phyloP scores from a whole-genome alignment of 2,113 vertebrate species.

The Carollia perspicillata region DNA sequence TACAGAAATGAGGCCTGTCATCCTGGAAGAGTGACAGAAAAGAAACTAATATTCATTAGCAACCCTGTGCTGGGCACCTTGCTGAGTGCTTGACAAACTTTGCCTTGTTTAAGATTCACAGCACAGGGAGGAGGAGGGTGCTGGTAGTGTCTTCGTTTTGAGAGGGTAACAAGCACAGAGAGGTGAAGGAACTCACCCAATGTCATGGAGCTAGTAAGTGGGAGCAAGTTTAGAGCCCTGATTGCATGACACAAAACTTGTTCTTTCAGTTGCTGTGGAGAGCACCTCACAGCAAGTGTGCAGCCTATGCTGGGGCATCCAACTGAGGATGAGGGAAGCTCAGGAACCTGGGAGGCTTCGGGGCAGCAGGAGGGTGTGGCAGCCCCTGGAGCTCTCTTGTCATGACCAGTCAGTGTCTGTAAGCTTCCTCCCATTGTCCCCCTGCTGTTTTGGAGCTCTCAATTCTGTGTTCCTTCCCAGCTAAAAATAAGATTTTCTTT shows the following conservation, averaged over 20 bases:
- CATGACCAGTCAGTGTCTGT: slow-evolving; percentile 79
- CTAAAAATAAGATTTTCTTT: slow-evolving; percentile 95
- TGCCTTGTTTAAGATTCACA: neutral
- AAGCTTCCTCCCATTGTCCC: slow-evolving; percentile 92
- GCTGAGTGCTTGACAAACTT: neutral
- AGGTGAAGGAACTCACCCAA: neutral
- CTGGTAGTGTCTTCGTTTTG: neutral
- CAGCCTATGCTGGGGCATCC: neutral
- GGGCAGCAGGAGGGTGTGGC: slow-evolving; percentile 63
- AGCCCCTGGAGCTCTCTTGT: slow-evolving; percentile 66
- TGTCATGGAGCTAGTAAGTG: neutral
- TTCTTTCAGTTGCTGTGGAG: neutral
- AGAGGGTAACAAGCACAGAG: neutral
- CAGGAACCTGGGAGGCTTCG: neutral
- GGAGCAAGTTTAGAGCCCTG: neutral
- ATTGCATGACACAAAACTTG: too few species aligned
- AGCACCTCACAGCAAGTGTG: neutral
- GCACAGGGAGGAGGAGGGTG: neutral
- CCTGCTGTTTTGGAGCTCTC: slow-evolving; percentile 45
- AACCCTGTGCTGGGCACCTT: neutral
- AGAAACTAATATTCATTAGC: neutral
- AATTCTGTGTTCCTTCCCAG: slow-evolving; percentile 81
- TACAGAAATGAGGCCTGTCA: neutral
- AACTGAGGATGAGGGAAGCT: neutral
- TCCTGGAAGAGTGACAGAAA: neutral